Evolutionary conservation across 92 coral and sea anemone genomes (phyloP), one percentile per base, ranked within the genome.

Genomic region (Palythoa grandis): DNA sequence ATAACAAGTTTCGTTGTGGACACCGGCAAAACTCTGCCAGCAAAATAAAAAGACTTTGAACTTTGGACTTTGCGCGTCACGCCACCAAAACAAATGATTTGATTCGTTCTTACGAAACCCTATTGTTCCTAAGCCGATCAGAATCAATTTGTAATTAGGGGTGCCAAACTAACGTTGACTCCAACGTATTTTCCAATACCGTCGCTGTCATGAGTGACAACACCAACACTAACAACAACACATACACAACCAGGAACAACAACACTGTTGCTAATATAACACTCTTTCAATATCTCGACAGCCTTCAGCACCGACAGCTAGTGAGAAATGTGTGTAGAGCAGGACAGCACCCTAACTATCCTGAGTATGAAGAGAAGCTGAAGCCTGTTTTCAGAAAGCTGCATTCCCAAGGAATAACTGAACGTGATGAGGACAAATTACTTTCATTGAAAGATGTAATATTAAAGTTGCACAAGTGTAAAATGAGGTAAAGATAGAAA

Each of bases 261-360:
- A 56, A 56, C 16, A 56, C 61, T 12, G 19, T 16, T 12, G 0
- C n/a, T 56, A 12, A 12, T 12, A 56, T 56, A 56, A 56, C 61
- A 56, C 19, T 56, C 4, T 56, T 12, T 56, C 61, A 56, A 0
- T 9, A 56, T 56, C 61, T 60, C 60, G 52, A 56, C 73, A 97
- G 99, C 86, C 92, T 97, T 63, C 98, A 97, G 88, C 97, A 97
- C 50, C 92, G 99, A 24, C 99, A 97, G 88, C 83, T 92, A 63
- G 91, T 90, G 79, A 96, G 99, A 20, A 93, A 93, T 40, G 88
- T 92, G 82, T 94, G 98, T 66, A 90, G 95, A 20, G 89, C 91
- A 39, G 97, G 99, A 39, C 96, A 95, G 91, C 77, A 95, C 75
- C 95, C 97, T 37, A 94, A 87, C 29, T 97, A 95, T 78, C 95